phyloP scores from a whole-genome alignment of 2,797 vertebrate genomes.

The Sebastes kiyomatsui region DNA sequence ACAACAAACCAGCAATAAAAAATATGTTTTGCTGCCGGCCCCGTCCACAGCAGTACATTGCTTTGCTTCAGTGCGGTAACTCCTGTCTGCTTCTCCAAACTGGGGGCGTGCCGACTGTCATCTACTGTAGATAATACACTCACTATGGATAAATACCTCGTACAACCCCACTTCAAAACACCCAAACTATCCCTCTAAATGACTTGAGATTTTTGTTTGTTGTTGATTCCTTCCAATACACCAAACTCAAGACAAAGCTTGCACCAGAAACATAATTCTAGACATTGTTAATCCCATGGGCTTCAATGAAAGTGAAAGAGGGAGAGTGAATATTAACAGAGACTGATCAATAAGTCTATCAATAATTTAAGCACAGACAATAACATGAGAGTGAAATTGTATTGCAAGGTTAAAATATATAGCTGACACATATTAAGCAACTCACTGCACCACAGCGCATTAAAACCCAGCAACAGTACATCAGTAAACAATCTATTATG shows the following conservation, averaged over 20 bases:
- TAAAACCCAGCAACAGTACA: not conserved
- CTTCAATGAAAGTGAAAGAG: not conserved
- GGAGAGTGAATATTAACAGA: not conserved
- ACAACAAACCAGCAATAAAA: too few relatives aligned
- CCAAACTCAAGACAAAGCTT: not conserved
- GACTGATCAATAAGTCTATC: not conserved
- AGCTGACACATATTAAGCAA: not conserved
- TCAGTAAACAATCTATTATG: slow-evolving; percentile 1
- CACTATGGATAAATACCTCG: too few relatives aligned
- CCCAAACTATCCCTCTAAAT: not conserved
- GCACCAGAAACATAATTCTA: too few relatives aligned
- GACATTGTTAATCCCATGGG: accelerated
- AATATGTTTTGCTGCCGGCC: too few relatives aligned
- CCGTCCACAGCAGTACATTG: too few relatives aligned
- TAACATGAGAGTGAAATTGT: too few relatives aligned
- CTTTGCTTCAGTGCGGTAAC: too few relatives aligned
- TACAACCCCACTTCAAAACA: too few relatives aligned
- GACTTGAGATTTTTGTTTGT: not conserved
- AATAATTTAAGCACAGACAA: not conserved
- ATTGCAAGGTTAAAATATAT: not conserved
- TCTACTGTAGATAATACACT: too few relatives aligned
- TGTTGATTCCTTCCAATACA: not conserved
- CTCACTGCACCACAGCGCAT: not conserved
- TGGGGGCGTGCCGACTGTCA: too few relatives aligned
- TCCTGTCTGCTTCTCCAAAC: too few relatives aligned